Evolutionary conservation across 2,797 vertebrate species (phyloP), one percentile per base, ranked within the genome.

Genomic region (Urocyon cinereoargenteus): DNA sequence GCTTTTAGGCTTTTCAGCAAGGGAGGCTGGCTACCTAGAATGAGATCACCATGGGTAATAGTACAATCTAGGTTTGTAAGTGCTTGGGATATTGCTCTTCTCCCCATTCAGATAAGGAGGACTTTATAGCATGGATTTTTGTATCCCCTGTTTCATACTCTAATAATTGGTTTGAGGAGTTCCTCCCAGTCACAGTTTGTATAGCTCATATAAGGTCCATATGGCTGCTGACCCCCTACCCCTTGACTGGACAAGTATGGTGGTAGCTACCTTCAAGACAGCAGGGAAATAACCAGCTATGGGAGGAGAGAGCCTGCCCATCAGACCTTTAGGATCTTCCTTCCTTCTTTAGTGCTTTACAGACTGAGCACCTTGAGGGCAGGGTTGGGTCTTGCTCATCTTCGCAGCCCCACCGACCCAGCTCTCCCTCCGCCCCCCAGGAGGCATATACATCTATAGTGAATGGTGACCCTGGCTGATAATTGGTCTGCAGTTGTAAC

Each of bases 281-380:
- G 3, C 7, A 40, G 86, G 59, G 81, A 64, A 40, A 16, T 22
- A 22, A 34, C 24, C 5, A 40, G 36, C 66, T 51, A 0, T 2
- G 49, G 55, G 16, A n/a, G 34, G 11, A 15, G 34, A 31, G 68
- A 57, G 16, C 19, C 75, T 96, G 7, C 26, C 26, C 21, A 18
- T 0, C 0, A 13, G 26, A 36, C 11, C 14, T 68, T 72, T 64
- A 26, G 22, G 4, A 4, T 7, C 15, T 81, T 15, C 45, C 26
- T 62, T 86, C 15, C 19, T 13, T 14, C 11, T 12, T 51, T 24
- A 45, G 10, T 45, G 90, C 11, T 66, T 66, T n/a, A n/a, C 3
- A 28, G 34, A 16, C 26, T 10, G 84, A 88, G 14, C 3, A 45
- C 34, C 55, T 45, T 34, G 5, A 5, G 3, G 26, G 70, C 14